These are phyloP conservation scores for Otocyon megalotis DNA, from an alignment of 2,113 vertebrate species.

Conservation along the genomic window DNA sequence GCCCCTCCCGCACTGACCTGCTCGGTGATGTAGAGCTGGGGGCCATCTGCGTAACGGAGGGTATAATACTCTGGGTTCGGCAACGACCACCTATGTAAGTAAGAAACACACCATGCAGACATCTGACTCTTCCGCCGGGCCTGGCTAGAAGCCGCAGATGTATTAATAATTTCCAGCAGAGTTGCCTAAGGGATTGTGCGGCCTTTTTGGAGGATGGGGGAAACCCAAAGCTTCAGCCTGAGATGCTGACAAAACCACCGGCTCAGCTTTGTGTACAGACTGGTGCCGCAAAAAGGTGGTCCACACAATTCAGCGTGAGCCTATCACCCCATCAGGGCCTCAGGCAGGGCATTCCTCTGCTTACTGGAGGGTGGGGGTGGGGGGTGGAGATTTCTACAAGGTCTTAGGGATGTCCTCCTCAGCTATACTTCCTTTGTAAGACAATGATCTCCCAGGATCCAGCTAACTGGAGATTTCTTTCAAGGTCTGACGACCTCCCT, in stretches of 20 bases:
- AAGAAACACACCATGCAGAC: neutral
- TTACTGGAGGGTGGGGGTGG: too few species aligned
- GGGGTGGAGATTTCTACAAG: too few species aligned
- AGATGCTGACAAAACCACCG: neutral
- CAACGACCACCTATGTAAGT: conserved; percentile 92
- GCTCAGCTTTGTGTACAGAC: neutral
- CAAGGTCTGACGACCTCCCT: neutral
- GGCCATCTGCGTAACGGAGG: conserved; percentile 96
- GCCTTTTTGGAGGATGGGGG: neutral
- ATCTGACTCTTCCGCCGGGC: neutral
- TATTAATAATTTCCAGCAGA: neutral
- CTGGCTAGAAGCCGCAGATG: neutral
- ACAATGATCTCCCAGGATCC: neutral
- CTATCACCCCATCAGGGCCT: neutral
- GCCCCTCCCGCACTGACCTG: conserved; percentile 87
- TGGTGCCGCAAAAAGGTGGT: too few species aligned
- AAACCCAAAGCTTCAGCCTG: neutral
- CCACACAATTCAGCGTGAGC: rapidly evolving
- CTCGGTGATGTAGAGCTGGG: conserved; percentile 98
- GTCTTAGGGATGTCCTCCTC: neutral
- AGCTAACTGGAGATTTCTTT: neutral
- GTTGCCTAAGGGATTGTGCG: neutral
- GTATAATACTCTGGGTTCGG: conserved; percentile 97
- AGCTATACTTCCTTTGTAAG: neutral
- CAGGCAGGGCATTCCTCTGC: neutral